Conservation (phyloP, 2,888 invertebrate species). For the Polydrusus pterygomalis region DNA sequence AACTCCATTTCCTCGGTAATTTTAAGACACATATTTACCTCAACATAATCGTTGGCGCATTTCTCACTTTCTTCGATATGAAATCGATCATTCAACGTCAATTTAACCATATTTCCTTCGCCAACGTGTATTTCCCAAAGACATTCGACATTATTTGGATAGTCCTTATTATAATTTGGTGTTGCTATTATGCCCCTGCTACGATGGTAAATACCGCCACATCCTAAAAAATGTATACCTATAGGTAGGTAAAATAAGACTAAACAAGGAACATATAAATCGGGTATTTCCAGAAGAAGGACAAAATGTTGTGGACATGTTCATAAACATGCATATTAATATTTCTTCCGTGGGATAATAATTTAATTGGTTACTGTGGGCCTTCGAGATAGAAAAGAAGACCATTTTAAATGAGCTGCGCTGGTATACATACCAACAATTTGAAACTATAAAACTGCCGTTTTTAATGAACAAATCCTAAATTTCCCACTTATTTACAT, state of each 20-base stretch:
- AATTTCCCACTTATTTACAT: no score
- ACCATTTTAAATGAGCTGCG: no score
- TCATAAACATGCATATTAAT: no score
- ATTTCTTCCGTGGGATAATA: no score
- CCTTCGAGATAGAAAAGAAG: no score
- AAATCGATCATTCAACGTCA: slow-evolving; percentile 83
- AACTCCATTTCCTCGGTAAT: no score
- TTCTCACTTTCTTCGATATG: slow-evolving; percentile 81
- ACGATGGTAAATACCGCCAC: slow-evolving; percentile 80
- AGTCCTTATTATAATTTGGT: slow-evolving; percentile 79
- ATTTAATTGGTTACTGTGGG: no score
- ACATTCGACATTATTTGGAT: slow-evolving; percentile 86
- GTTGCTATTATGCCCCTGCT: slow-evolving; percentile 72
- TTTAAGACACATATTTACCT: slow-evolving; percentile 72
- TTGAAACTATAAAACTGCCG: no score
- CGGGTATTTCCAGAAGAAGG: background rate
- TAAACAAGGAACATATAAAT: background rate
- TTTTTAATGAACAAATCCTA: no score
- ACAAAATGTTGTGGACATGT: no score
- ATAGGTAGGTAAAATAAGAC: background rate
- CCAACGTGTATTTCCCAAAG: slow-evolving; percentile 82
- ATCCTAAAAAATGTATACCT: slow-evolving; percentile 72
- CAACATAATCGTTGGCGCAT: slow-evolving; percentile 85
- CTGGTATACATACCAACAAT: no score
- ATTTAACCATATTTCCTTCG: slow-evolving; percentile 80